Evolutionary conservation across 1,140 invertebrate genomes (phyloP).

Genomic region (Drosophila cardini): DNA sequence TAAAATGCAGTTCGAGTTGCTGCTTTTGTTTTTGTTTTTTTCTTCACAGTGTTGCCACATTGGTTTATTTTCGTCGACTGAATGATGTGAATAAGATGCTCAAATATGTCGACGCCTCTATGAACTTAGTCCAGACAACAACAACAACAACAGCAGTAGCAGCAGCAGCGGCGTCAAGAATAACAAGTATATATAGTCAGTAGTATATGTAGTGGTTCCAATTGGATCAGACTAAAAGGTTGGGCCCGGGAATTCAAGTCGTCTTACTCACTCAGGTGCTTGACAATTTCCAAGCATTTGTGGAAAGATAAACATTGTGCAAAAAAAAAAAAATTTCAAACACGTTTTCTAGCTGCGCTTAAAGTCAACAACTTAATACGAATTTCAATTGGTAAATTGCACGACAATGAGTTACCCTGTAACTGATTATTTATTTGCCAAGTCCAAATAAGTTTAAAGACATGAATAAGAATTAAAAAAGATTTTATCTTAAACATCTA

Average conservation of each 20-base stretch:
- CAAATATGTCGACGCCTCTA: slow-evolving; percentile 70
- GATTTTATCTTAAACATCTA: too few relatives aligned
- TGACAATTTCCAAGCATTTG: slow-evolving; percentile 55
- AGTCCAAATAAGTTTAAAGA: background rate
- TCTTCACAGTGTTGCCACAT: slow-evolving; percentile 75
- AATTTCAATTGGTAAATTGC: slow-evolving; percentile 46
- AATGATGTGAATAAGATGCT: slow-evolving; percentile 58
- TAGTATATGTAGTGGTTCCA: slow-evolving; percentile 3
- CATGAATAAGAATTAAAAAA: background rate
- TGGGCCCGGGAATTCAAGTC: slow-evolving; percentile 27
- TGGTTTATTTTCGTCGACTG: slow-evolving; percentile 53
- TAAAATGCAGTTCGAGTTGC: slow-evolving; percentile 66
- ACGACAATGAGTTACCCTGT: slow-evolving; percentile 40
- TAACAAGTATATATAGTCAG: slow-evolving; percentile 12
- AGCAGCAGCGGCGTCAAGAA: slow-evolving; percentile 12
- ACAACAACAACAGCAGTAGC: slow-evolving; percentile 33
- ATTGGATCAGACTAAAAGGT: slow-evolving; percentile 18
- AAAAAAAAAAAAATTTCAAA: slow-evolving; percentile 76
- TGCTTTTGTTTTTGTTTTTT: slow-evolving; percentile 29
- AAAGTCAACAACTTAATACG: slow-evolving; percentile 68
- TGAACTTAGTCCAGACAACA: slow-evolving; percentile 30
- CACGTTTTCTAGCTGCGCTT: slow-evolving; percentile 58
- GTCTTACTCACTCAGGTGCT: slow-evolving; percentile 37
- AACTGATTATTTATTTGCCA: background rate
- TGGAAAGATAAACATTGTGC: slow-evolving; percentile 56